Evolutionary conservation across 2,797 vertebrate genomes (phyloP).

Genomic region (Vespertilio murinus): DNA sequence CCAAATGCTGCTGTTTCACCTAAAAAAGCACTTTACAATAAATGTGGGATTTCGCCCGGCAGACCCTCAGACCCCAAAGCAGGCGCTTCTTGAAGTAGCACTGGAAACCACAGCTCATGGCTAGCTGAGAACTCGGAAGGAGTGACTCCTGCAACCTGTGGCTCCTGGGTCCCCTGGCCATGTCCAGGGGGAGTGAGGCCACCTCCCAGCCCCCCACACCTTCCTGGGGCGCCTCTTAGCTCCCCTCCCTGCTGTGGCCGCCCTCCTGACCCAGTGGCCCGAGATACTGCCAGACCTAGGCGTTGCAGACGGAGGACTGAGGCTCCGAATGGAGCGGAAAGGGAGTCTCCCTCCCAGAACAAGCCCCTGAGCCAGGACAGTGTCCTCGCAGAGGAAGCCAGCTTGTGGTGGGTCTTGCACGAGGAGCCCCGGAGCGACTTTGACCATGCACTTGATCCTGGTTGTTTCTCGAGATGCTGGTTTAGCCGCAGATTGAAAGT

Average conservation of each 20-base stretch:
- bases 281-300: not conserved
- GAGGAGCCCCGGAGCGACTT: not conserved
- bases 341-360: not conserved
- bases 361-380: not conserved
- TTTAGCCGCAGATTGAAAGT: not conserved
- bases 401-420: not conserved
- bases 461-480: not conserved
- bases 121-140: not conserved
- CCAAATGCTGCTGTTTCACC: not conserved
- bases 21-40: not conserved
- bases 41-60: not conserved
- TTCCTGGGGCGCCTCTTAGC: not conserved
- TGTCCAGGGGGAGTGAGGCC: not conserved
- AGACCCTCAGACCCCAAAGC: not conserved
- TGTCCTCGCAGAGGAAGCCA: not conserved
- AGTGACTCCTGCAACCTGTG: not conserved
- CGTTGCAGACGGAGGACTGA: not conserved
- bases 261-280: not conserved
- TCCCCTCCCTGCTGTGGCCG: not conserved
- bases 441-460: not conserved
- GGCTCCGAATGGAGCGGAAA: not conserved
- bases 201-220: not conserved
- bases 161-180: not conserved
- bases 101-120: rapidly evolving
- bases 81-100: not conserved